phyloP scores from a whole-genome alignment of 1,140 invertebrate genomes.

The Drosophila auraria region DNA sequence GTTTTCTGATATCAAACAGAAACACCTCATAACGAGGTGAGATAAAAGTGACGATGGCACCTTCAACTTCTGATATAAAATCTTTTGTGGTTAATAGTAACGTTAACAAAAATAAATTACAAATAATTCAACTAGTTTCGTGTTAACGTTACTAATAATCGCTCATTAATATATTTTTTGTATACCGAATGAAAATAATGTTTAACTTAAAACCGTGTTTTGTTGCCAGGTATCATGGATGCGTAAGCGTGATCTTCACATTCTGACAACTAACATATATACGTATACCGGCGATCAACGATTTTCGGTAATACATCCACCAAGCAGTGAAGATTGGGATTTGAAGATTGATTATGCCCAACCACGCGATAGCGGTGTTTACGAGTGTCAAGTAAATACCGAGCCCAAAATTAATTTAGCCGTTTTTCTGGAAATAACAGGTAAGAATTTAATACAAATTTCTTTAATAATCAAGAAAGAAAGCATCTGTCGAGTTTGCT shows the following conservation, averaged over 20 bases:
- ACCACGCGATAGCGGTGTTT: constrained; percentile 93
- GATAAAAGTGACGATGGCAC: no score
- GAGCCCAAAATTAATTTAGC: constrained; percentile 94
- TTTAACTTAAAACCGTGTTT: neutral
- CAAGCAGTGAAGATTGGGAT: constrained; percentile 96
- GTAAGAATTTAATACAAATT: constrained; percentile 85
- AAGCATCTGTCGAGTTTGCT: no score
- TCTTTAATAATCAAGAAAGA: neutral
- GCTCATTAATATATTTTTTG: no score
- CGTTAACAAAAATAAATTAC: no score
- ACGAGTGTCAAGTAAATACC: constrained; percentile 94
- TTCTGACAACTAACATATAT: constrained; percentile 93
- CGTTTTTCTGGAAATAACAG: constrained; percentile 91
- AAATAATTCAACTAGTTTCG: no score
- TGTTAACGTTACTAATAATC: no score
- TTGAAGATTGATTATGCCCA: constrained; percentile 95
- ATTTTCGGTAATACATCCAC: constrained; percentile 93
- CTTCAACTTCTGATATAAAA: no score
- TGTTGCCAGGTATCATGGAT: constrained; percentile 94
- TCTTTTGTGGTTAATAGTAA: no score
- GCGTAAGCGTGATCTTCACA: constrained; percentile 94
- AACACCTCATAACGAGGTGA: no score
- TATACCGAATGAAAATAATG: no score
- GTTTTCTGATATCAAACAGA: no score
- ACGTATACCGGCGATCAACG: constrained; percentile 95